Conservation (phyloP, 1,140 invertebrate species). For the Ridgeia piscesae region DNA sequence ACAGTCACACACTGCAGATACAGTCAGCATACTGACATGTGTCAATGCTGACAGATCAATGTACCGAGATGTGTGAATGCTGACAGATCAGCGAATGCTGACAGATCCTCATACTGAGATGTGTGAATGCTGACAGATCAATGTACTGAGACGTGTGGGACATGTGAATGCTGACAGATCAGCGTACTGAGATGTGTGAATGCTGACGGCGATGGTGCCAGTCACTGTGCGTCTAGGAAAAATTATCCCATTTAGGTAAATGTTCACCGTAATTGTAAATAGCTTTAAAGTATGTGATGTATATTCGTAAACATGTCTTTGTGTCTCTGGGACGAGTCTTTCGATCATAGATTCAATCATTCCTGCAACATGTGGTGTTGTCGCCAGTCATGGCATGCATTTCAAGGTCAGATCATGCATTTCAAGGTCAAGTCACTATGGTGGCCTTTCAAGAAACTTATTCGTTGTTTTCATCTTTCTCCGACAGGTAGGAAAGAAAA, state of each 20-base stretch:
- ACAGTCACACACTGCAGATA: conserved; percentile 4
- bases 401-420: too few species aligned
- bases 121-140: too few species aligned
- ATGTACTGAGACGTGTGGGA: neutral
- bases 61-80: neutral
- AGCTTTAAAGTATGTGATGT: neutral
- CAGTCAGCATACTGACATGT: neutral
- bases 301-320: neutral
- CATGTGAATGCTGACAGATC: too few species aligned
- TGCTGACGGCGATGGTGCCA: neutral
- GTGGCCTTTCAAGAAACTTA: too few species aligned
- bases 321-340: neutral
- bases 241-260: neutral
- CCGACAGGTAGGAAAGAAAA: too few species aligned
- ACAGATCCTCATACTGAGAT: neutral
- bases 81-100: too few species aligned
- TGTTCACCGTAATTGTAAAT: neutral
- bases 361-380: too few species aligned
- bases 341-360: too few species aligned
- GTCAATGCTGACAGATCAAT: neutral
- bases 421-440: too few species aligned
- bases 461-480: too few species aligned
- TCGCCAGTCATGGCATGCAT: too few species aligned
- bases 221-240: neutral
- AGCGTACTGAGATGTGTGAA: neutral